A percentile compares a stretch with the other conserved stretches of the same genome.
Conservation (phyloP, 2,797 vertebrate species). For the Valencia hispanica region DNA sequence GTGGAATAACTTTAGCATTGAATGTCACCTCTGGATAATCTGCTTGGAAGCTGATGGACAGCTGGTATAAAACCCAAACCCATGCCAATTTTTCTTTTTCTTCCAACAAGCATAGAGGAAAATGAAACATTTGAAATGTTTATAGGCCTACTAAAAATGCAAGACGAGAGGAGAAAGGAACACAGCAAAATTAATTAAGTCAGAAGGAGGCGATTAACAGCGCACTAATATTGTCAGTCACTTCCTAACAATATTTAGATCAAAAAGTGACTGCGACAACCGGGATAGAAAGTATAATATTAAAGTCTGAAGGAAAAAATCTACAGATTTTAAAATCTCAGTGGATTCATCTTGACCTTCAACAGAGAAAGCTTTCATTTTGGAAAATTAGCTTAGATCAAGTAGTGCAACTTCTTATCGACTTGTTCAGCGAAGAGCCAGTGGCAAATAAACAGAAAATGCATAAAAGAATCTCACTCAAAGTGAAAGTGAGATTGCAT, state of each 20-base stretch:
- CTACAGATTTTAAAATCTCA: slow-evolving; percentile 51
- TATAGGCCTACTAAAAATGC: slow-evolving; percentile 49
- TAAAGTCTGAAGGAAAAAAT: slow-evolving; percentile 35
- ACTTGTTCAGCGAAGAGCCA: slow-evolving; percentile 28
- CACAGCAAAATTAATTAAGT: slow-evolving; percentile 60
- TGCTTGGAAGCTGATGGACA: slow-evolving; percentile 58
- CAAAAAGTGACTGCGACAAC: slow-evolving; percentile 44
- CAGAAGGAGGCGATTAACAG: slow-evolving; percentile 39
- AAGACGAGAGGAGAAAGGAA: slow-evolving; percentile 37
- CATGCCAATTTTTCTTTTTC: slow-evolving; percentile 18
- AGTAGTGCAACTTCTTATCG: slow-evolving; percentile 50
- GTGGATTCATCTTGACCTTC: slow-evolving; percentile 54
- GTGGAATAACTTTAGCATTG: slow-evolving; percentile 40
- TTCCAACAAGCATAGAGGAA: slow-evolving; percentile 15
- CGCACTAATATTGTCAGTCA: slow-evolving; percentile 40
- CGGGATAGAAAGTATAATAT: slow-evolving; percentile 19
- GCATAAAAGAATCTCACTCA: slow-evolving; percentile 12
- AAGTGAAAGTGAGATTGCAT: slow-evolving; percentile 15
- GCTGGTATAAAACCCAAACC: slow-evolving; percentile 38
- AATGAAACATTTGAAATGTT: slow-evolving; percentile 42
- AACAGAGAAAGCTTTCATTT: slow-evolving; percentile 61
- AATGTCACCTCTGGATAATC: slow-evolving; percentile 58
- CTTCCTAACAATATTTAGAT: slow-evolving; percentile 32
- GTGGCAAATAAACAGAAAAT: slow-evolving; percentile 23
- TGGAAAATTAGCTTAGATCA: slow-evolving; percentile 51